Base-by-base conservation (phyloP, 1,140 invertebrate species). In the Drosophila mayri region DNA sequence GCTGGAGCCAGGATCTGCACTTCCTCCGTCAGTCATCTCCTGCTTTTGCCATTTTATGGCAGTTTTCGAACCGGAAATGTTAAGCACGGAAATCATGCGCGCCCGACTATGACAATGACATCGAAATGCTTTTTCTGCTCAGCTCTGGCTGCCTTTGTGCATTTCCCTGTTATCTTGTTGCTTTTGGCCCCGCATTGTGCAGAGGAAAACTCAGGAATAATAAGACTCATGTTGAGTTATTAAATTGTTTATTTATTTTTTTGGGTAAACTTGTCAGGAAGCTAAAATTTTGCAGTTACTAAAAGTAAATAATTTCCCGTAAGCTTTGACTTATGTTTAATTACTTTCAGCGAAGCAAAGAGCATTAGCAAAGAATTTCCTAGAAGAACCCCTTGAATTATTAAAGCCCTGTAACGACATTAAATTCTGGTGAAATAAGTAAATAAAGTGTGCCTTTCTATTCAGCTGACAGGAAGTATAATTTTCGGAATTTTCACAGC, bases 1-100 rank as follows among this genome's bases (percentile, higher is more conserved):
- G 55, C n/a, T 37, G 61, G 64, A 38, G 64, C 32, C 61, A 35
- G 46, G 37, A 22, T 54, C 47, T 37, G 55, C 8, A 35, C 59
- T 32, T 62, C 73, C 74, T 37, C 8, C 50, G 8, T 18, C 32
- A 37, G 50, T 10, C 50, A 37, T 18, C 18, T 32, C 8, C 50
- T 50, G 28, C 18, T 49, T 46, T 40, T 72, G 59, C 59, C 58
- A 73, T 84, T 84, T 85, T 72, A 85, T 85, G 81, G 72, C 73
- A 85, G 77, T 85, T 85, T 55, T 85, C 77, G 81, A 85, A 85
- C 81, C 44, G 81, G 81, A 85, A 85, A 85, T 81, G 83, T 85
- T 85, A 81, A 74, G 81, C 77, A 85, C 76, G 81, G 81, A 85
- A 85, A 85, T 85, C 81, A 85, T 74, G 81, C 81, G 81, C 81